These are phyloP conservation scores for Pantelozetes paolii DNA, from an alignment of 2,888 invertebrate species.

Conservation along the genomic window DNA sequence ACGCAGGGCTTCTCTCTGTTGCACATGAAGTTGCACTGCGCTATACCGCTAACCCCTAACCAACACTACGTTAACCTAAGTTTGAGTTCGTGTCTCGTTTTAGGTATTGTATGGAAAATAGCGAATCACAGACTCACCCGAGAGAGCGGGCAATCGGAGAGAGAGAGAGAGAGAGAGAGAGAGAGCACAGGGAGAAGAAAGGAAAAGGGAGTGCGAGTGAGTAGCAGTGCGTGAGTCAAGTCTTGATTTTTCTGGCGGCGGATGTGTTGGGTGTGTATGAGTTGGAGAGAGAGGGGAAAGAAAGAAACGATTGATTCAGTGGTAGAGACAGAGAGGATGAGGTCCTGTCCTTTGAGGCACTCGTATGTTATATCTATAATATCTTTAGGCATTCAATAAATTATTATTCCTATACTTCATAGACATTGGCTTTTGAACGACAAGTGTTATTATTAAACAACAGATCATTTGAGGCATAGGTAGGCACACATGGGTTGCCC, in stretches of 20 bases:
- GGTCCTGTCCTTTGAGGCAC: constrained; percentile 1
- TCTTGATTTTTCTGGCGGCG: constrained; percentile 7
- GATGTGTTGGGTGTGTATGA: constrained; percentile 24
- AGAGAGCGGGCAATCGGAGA: neutral
- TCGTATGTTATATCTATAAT: constrained; percentile 7
- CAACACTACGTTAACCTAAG: neutral
- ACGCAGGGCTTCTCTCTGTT: no score
- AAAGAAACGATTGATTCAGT: neutral
- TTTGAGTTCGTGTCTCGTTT: constrained; percentile 11
- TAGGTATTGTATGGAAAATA: constrained; percentile 19
- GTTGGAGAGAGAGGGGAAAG: neutral
- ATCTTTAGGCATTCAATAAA: constrained; percentile 24
- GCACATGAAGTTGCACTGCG: no score
- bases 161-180: constrained; percentile 4
- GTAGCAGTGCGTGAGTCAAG: constrained; percentile 27
- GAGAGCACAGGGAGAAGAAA: neutral
- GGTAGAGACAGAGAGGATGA: constrained; percentile 1
- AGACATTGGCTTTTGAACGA: neutral
- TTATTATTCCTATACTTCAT: neutral
- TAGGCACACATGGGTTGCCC: no score
- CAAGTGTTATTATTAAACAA: constrained; percentile 16
- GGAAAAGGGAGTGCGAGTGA: neutral
- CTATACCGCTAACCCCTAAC: no score
- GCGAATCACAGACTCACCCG: neutral
- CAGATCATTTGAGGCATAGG: neutral